Evolutionary conservation across 2,888 invertebrate species (phyloP).

Genomic region (Nomada flava): DNA sequence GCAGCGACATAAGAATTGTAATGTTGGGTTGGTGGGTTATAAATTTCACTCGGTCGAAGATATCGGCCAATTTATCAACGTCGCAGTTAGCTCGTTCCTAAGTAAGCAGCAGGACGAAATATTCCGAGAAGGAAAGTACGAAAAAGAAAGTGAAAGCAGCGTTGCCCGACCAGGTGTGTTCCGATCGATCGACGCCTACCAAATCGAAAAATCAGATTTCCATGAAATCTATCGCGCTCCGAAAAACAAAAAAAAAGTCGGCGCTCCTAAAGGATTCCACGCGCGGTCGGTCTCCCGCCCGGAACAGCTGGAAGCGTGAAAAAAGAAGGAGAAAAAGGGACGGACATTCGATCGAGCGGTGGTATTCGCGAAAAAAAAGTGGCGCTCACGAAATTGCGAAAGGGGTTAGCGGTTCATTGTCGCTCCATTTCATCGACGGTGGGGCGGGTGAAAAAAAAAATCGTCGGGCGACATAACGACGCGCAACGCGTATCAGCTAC

Average conservation of each 20-base stretch:
- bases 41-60: too few species aligned
- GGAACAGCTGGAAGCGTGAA: not conserved
- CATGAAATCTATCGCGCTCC: not conserved
- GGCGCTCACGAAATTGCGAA: constrained; percentile 34
- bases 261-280: not conserved
- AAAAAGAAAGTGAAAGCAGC: constrained; percentile 17
- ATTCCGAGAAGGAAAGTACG: not conserved
- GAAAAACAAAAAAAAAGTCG: not conserved
- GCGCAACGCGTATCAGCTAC: constrained; percentile 34
- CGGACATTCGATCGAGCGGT: constrained; percentile 2
- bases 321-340: not conserved
- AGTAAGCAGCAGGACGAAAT: too few species aligned
- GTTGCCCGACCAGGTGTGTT: not conserved
- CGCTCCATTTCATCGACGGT: constrained; percentile 52
- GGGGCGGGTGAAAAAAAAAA: constrained; percentile 3
- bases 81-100: too few species aligned
- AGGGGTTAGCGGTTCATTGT: constrained; percentile 62
- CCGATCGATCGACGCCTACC: not conserved
- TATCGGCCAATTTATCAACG: too few species aligned
- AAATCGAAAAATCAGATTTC: not conserved
- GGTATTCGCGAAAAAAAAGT: constrained; percentile 18
- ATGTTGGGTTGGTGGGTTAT: too few species aligned
- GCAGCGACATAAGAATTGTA: too few species aligned
- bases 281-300: not conserved
- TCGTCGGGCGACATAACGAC: constrained; percentile 24